Evolutionary conservation across 2,113 vertebrate species (phyloP).

Genomic region (Macquaria ambigua): DNA sequence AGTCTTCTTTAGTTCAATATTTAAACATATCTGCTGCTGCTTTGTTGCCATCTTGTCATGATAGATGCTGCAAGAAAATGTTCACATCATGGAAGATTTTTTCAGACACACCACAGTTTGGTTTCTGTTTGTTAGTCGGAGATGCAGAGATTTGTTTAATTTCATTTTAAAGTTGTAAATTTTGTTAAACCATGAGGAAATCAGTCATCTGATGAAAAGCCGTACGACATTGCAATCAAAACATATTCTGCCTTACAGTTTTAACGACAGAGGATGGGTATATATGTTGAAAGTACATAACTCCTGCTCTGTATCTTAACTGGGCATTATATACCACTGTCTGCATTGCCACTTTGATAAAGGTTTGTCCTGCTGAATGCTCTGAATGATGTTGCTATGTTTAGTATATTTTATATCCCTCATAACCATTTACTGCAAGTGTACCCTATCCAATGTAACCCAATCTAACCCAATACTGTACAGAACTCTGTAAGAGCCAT

Average conservation of each 20-base stretch:
- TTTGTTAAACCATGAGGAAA: constrained; percentile 82
- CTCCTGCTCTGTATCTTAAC: constrained; percentile 80
- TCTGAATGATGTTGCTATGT: constrained; percentile 80
- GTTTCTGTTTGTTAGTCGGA: constrained; percentile 65
- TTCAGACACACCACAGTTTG: constrained; percentile 42
- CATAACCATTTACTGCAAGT: constrained; percentile 77
- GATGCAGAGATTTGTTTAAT: constrained; percentile 68
- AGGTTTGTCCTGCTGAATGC: constrained; percentile 81
- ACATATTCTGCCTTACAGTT: constrained; percentile 89
- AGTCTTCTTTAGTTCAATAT: constrained; percentile 68
- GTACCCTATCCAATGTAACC: constrained; percentile 55
- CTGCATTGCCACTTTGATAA: constrained; percentile 85
- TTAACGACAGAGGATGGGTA: constrained; percentile 84
- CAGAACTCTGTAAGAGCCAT: constrained; percentile 72
- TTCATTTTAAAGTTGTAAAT: constrained; percentile 84
- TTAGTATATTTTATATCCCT: constrained; percentile 85
- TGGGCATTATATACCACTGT: constrained; percentile 91
- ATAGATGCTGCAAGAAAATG: constrained; percentile 64
- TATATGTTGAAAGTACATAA: constrained; percentile 80
- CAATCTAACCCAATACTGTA: constrained; percentile 71
- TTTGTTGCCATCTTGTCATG: constrained; percentile 74
- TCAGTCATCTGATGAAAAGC: constrained; percentile 54
- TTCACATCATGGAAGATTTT: constrained; percentile 43
- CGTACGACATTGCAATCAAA: constrained; percentile 62
- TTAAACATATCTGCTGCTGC: constrained; percentile 78